Percentiles rank a stretch among this genome's conserved stretches.
Evolutionary conservation across 2,797 vertebrate genomes (phyloP).

Genomic region (Emys orbicularis): DNA sequence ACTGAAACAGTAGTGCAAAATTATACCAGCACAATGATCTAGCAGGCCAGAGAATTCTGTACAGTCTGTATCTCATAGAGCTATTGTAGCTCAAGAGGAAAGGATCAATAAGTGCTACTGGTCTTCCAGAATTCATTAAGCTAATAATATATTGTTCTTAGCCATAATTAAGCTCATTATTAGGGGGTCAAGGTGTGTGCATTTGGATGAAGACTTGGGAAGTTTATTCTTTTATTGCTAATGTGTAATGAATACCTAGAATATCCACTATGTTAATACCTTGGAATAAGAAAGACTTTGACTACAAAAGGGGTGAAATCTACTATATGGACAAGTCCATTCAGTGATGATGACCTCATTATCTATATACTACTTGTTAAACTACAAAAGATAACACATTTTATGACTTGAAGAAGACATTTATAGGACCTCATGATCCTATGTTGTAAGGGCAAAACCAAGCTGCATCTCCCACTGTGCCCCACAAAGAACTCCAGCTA

Average conservation of each 20-base stretch:
- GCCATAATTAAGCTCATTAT: neutral
- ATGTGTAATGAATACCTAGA: neutral
- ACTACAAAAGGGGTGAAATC: neutral
- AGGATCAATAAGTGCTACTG: neutral
- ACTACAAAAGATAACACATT: neutral
- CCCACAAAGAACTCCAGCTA: neutral
- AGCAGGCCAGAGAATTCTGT: neutral
- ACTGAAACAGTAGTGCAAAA: neutral
- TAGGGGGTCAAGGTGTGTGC: neutral
- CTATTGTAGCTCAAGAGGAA: neutral
- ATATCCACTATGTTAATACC: neutral
- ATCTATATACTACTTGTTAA: neutral
- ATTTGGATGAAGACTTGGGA: neutral
- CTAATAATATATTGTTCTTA: neutral
- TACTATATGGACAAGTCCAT: neutral
- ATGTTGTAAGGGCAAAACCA: neutral
- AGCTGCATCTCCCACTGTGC: neutral
- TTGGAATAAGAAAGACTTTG: neutral
- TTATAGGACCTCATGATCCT: neutral
- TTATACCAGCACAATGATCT: neutral
- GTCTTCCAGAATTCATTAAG: neutral
- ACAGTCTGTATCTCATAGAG: neutral
- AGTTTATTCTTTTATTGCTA: neutral
- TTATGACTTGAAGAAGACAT: neutral
- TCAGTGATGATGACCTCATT: neutral